These are phyloP conservation scores for Auanema sp. DNA, from an alignment of 2,888 invertebrate genomes.

Conservation along the genomic window DNA sequence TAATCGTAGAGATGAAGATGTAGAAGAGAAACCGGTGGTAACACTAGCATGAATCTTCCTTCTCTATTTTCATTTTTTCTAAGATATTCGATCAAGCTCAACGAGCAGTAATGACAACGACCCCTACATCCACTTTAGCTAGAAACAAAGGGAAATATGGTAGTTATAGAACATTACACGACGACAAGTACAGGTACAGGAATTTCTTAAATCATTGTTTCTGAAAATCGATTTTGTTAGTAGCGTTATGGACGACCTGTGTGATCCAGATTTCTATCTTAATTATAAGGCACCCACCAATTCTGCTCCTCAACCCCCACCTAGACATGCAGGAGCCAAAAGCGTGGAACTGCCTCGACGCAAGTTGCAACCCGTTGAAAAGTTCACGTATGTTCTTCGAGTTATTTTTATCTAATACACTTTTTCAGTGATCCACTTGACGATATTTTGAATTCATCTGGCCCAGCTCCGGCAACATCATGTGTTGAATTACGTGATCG, in stretches of 20 bases:
- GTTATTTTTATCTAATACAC: slow-evolving; percentile 11
- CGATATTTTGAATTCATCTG: slow-evolving; percentile 45
- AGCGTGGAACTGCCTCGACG: slow-evolving; percentile 53
- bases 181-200: slow-evolving; percentile 28
- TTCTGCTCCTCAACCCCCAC: slow-evolving; percentile 25
- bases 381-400: slow-evolving; percentile 24
- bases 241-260: slow-evolving; percentile 62
- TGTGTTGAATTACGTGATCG: slow-evolving; percentile 20
- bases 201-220: neutral
- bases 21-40: slow-evolving; percentile 27
- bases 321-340: slow-evolving; percentile 39
- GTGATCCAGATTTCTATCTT: slow-evolving; percentile 63
- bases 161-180: slow-evolving; percentile 43
- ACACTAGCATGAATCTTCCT: neutral
- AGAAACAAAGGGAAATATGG: slow-evolving; percentile 34
- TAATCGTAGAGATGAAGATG: slow-evolving; percentile 20
- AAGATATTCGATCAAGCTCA: slow-evolving; percentile 54
- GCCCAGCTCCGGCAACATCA: slow-evolving; percentile 22
- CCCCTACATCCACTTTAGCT: slow-evolving; percentile 38
- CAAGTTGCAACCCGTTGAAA: slow-evolving; percentile 38
- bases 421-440: slow-evolving; percentile 49
- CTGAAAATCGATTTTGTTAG: slow-evolving; percentile 23
- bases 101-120: slow-evolving; percentile 36
- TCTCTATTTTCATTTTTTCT: too few species aligned
- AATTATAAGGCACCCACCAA: slow-evolving; percentile 39